Evolutionary conservation across 2,113 vertebrate species (phyloP).

Genomic region (Muscicapa adusta): DNA sequence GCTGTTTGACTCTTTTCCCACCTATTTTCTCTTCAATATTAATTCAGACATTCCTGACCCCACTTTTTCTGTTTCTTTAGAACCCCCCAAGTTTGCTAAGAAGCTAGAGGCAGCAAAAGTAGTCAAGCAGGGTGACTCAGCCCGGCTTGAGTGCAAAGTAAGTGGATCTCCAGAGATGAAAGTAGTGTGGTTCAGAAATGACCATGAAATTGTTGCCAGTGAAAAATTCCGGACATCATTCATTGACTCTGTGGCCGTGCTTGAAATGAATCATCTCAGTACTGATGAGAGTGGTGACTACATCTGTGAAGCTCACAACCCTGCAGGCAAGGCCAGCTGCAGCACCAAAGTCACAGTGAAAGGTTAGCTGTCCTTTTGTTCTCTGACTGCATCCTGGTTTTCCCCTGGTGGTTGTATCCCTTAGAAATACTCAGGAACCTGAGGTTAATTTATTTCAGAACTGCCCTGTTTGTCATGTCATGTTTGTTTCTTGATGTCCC

Average conservation of each 20-base stretch:
- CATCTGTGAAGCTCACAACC: constrained; percentile 94
- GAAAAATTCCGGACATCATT: constrained; percentile 87
- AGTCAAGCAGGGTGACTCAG: constrained; percentile 85
- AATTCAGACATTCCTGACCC: not conserved
- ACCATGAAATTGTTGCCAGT: constrained; percentile 81
- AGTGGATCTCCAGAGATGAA: constrained; percentile 87
- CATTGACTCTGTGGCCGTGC: constrained; percentile 83
- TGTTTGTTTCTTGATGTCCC: not conserved
- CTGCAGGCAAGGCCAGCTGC: constrained; percentile 92
- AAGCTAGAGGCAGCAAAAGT: constrained; percentile 88
- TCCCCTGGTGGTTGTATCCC: not conserved
- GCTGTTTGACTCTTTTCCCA: constrained; percentile 20
- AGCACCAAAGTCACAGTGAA: constrained; percentile 90
- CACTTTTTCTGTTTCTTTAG: constrained; percentile 80
- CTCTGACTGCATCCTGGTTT: not conserved
- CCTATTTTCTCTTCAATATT: not conserved
- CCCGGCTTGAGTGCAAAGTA: constrained; percentile 91
- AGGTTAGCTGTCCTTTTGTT: constrained; percentile 80
- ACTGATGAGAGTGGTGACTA: constrained; percentile 90
- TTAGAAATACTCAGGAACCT: not conserved
- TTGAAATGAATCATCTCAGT: constrained; percentile 82
- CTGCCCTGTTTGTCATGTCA: not conserved
- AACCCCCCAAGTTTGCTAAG: constrained; percentile 94
- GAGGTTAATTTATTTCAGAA: not conserved
- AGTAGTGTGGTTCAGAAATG: constrained; percentile 93